Evolutionary conservation across 35 echinoderm and acorn worm genomes (phyloP), one percentile per base, ranked within the genome.

Genomic region (Eucidaris tribuloides): DNA sequence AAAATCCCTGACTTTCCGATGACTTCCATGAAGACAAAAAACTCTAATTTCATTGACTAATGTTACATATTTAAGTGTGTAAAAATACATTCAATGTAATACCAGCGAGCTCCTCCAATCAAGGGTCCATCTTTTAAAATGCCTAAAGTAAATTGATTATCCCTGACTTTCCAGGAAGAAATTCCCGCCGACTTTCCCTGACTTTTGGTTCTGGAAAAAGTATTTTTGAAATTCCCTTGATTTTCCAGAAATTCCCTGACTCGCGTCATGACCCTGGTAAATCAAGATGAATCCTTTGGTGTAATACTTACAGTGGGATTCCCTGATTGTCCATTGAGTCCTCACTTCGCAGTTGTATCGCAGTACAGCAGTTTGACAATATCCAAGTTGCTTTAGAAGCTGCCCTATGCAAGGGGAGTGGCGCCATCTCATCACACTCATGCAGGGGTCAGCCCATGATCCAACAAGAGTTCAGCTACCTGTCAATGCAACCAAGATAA

Each of bases 401-500:
- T 79, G 20, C 90, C 90, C 64, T 91, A 45, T 48, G 93, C 90
- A 1, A 99, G 71, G 38, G 96, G 91, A 38, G 90, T 93, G 44
- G 96, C 91, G 25, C 86, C 78, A 18, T 74, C n/a, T 87, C 30
- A 84, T 83, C 40, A 93, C 96, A 35, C 58, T 82, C 27, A 82
- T 82, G 74, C 89, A 83, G 13, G 87, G 79, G 52, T 99, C 96
- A 15, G 96, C 96, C 49, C 96, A 86, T 90, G 49, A n/a, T 93
- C 96, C 2, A 99, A 39, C 43, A 99, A 77, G 6, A 86, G 54
- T 71, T 90, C 91, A 32, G 87, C 83, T 28, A 99, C 87, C 96
- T 99, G 38, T 5, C 36, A n/a, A n/a, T n/a, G n/a, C n/a, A n/a
- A n/a, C n/a, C n/a, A n/a, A n/a, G 11, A 55, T n/a, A n/a, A n/a